These are phyloP conservation scores for Mystacornis crossleyi DNA, from an alignment of 2,113 vertebrate species.

Conservation along the genomic window DNA sequence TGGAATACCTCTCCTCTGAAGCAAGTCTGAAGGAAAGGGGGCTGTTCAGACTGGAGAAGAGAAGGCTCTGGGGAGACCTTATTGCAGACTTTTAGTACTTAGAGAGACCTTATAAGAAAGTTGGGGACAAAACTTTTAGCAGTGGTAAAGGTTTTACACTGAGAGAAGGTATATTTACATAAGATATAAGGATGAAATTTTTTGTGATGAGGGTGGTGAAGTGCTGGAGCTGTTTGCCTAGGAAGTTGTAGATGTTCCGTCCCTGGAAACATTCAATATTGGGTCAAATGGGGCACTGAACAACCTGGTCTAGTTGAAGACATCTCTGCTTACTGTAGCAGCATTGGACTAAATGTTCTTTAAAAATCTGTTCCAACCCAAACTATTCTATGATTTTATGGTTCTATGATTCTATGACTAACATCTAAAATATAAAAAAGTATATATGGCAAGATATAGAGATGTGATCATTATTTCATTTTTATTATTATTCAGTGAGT, in stretches of 20 bases:
- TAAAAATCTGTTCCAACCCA: background rate
- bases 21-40: background rate
- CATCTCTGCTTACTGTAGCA: background rate
- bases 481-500: background rate
- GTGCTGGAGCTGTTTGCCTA: background rate
- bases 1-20: background rate
- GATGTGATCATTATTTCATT: background rate
- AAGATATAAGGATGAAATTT: background rate
- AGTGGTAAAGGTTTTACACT: background rate
- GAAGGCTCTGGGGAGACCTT: background rate
- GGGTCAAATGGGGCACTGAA: background rate
- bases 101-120: background rate
- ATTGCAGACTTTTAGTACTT: background rate
- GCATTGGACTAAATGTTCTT: background rate
- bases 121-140: background rate
- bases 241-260: background rate
- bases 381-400: background rate
- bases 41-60: background rate
- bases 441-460: background rate
- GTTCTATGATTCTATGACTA: background rate
- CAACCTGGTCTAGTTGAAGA: background rate
- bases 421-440: background rate
- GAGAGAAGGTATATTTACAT: background rate
- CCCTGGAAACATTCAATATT: background rate
- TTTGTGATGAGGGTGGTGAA: background rate